phyloP scores from a whole-genome alignment of 2,888 invertebrate species.

The Lysandra coridon region DNA sequence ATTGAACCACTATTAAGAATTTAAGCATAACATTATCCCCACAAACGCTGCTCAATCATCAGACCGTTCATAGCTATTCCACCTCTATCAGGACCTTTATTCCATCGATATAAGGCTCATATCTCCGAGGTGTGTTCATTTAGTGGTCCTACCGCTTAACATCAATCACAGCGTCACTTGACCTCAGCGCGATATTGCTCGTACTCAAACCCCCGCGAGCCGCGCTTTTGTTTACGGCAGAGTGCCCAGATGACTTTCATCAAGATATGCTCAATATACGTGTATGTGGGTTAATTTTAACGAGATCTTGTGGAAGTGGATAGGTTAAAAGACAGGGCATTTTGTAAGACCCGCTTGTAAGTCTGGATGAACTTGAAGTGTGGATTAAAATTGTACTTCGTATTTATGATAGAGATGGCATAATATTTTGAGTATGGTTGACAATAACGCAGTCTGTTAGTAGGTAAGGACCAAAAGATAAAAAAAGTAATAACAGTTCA shows the following conservation, averaged over 20 bases:
- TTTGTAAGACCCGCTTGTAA: background rate
- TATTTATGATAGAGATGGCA: background rate
- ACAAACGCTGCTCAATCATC: background rate
- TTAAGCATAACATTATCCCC: background rate
- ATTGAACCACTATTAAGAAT: background rate
- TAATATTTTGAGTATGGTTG: too few relatives aligned
- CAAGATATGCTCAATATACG: conserved; percentile 5
- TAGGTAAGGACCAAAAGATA: too few relatives aligned
- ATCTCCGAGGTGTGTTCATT: conserved; percentile 2
- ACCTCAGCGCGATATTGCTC: conserved; percentile 32
- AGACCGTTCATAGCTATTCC: background rate
- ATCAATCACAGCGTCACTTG: conserved; percentile 31
- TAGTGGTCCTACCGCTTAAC: conserved; percentile 20
- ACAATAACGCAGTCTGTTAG: too few relatives aligned
- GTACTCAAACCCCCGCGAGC: conserved; percentile 30
- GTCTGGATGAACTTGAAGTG: background rate
- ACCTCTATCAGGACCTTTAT: background rate
- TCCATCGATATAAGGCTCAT: background rate
- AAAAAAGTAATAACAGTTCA: too few relatives aligned
- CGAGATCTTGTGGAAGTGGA: background rate
- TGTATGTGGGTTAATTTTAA: conserved; percentile 9
- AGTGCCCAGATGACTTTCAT: conserved; percentile 14
- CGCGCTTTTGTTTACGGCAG: conserved; percentile 31
- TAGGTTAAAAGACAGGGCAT: background rate
- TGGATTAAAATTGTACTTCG: background rate